Evolutionary conservation across 2,797 vertebrate genomes (phyloP), one percentile per base, ranked within the genome.

Genomic region (Salarias fasciatus): DNA sequence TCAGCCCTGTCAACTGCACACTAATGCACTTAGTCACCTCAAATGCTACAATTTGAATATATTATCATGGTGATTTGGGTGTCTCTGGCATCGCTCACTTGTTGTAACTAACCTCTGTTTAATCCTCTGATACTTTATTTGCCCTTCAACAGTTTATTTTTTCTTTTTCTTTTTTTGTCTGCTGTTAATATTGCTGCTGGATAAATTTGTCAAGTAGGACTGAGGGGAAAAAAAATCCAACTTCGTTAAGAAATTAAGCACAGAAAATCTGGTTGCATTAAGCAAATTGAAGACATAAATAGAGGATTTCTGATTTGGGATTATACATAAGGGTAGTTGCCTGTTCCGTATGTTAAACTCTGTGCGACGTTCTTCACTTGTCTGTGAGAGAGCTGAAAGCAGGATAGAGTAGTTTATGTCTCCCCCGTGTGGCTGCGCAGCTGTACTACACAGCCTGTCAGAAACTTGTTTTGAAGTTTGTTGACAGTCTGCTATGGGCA

Each of bases 401-500:
- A 59, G 8, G 43, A 43, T 6, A 9, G 35, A 15, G 29, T 28
- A 37, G 69, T 54, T 53, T 82, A 11, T 72, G 67, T 70, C 70
- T 33, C 86, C 88, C 74, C 47, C 88, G 0, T 64, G 83, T 84
- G 88, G 11, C 58, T 0, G 1, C 8, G 13, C 28, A 0, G 11
- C 0, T 38, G 11, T 69, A 88, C 35, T 78, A 50, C 63, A 53
- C 3, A 6, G 35, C 1, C 4, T 15, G 8, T 31, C 12, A 11
- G 44, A 24, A 10, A 29, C 12, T 18, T 11, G 14, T 41, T 33
- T 5, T 24, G 5, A 53, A 29, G 11, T 42, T 55, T 44, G 54
- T 45, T 5, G 8, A 14, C 53, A 24, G 12, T 35, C 10, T 4
- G 11, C 14, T 33, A 0, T 5, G 13, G 18, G 18, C 18, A 24